Evolutionary conservation across 1,140 invertebrate species (phyloP), one percentile per base, ranked within the genome.

Genomic region (Xylocopa sonorina): DNA sequence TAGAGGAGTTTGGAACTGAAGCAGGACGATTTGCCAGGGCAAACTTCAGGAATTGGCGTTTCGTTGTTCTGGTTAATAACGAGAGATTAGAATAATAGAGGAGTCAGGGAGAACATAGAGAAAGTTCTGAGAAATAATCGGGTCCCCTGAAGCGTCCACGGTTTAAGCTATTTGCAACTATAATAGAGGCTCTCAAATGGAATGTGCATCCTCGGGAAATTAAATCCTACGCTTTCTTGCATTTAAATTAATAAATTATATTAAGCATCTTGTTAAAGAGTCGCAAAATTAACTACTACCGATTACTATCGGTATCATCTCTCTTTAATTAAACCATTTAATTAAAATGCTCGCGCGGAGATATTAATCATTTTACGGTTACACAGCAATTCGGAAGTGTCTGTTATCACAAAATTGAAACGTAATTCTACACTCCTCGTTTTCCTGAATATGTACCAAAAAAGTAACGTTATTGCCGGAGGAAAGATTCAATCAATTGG

Each of bases 161-260:
- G n/a, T 38, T 24, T n/a, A 24, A 24, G 34, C n/a, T n/a, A 41
- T 62, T 62, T 62, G 58, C 32, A 62, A 38, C 41, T 62, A 62
- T 24, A 62, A 62, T 62, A 62, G 32, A 38, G 24, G 38, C 5
- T 62, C 16, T 12, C 24, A 41, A 34, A n/a, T 38, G 58, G 18
- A 32, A 6, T 3, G 18, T 38, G 38, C 12, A 2, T 24, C n/a
- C n/a, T 60, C 34, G 34, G 34, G 32, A 60, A 38, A 60, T 60
- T 58, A 58, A 60, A 34, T n/a, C 27, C 48, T 4, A 14, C 21
- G 21, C n/a, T 60, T 6, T 16, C 21, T 24, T 24, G 32, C 12
- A 62, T 41, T 24, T 32, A 41, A 62, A 62, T 62, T 24, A n/a
- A n/a, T n/a, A n/a, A n/a, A n/a, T n/a, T n/a, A n/a, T n/a, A n/a